Evolutionary conservation across 2,888 invertebrate species (phyloP).

Genomic region (Leptopilina myrica): DNA sequence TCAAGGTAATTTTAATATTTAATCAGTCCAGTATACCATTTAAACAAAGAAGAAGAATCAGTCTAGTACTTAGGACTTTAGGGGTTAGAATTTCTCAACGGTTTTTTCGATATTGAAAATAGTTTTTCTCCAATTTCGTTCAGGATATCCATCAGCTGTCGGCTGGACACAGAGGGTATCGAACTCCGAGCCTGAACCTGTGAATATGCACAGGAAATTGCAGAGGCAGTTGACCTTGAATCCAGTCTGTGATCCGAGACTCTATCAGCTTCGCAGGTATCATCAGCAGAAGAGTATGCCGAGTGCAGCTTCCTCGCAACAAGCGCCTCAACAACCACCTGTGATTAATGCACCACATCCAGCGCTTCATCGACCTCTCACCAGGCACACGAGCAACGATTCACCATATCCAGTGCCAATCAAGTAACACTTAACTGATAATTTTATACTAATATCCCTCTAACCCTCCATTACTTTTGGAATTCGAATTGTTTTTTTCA

Average conservation of each 20-base stretch:
- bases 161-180: constrained; percentile 70
- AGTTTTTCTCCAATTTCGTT: too few species aligned
- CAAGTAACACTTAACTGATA: constrained; percentile 56
- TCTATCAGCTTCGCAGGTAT: constrained; percentile 77
- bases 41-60: too few species aligned
- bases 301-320: constrained; percentile 49
- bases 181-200: constrained; percentile 68
- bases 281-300: constrained; percentile 66
- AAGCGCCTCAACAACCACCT: constrained; percentile 60
- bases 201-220: constrained; percentile 87
- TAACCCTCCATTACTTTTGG: too few species aligned
- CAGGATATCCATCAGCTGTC: constrained; percentile 64
- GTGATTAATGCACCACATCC: constrained; percentile 62
- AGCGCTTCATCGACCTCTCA: constrained; percentile 67
- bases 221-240: constrained; percentile 90
- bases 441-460: too few species aligned
- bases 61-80: too few species aligned
- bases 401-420: constrained; percentile 65
- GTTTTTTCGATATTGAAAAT: too few species aligned
- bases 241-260: constrained; percentile 86
- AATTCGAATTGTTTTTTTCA: too few species aligned
- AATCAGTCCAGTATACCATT: too few species aligned
- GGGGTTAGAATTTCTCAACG: too few species aligned
- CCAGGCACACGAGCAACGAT: constrained; percentile 71
- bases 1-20: constrained; percentile 1